phyloP scores from a whole-genome alignment of 1,140 invertebrate genomes.

The Pogonognathellus flavescens region DNA sequence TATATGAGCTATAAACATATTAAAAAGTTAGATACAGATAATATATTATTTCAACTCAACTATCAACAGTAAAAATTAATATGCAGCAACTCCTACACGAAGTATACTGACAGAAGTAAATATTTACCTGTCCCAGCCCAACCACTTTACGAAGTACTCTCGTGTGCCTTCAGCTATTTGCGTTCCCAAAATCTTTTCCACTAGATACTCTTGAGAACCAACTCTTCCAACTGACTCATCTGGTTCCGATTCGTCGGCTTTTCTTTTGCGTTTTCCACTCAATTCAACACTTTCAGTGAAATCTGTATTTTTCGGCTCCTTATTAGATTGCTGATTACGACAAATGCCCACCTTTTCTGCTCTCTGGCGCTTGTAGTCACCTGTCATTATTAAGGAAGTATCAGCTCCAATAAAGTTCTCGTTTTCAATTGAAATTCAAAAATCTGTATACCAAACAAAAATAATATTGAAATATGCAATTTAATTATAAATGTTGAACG shows the following conservation, averaged over 20 bases:
- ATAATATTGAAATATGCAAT: too few relatives aligned
- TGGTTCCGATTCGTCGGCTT: neutral
- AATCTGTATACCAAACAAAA: too few relatives aligned
- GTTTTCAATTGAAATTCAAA: too few relatives aligned
- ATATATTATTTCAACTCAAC: neutral
- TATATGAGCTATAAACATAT: conserved; percentile 6
- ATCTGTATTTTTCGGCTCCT: neutral
- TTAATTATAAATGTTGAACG: too few relatives aligned
- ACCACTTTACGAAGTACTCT: neutral
- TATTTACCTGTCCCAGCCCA: conserved; percentile 14
- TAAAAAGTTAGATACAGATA: neutral
- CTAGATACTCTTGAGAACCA: neutral
- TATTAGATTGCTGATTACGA: neutral
- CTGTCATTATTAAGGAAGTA: too few relatives aligned
- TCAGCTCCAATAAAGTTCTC: too few relatives aligned
- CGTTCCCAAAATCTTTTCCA: neutral
- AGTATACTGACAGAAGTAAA: neutral
- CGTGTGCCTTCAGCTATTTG: neutral
- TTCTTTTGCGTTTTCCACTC: neutral
- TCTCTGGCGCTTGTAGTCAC: neutral
- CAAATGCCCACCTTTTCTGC: neutral
- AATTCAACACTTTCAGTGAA: neutral
- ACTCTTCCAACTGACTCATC: conserved; percentile 1
- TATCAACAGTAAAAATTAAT: too few relatives aligned
- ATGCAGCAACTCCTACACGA: too few relatives aligned